These are phyloP conservation scores for Timema cristinae DNA, from an alignment of 2,888 invertebrate species.

Conservation along the genomic window DNA sequence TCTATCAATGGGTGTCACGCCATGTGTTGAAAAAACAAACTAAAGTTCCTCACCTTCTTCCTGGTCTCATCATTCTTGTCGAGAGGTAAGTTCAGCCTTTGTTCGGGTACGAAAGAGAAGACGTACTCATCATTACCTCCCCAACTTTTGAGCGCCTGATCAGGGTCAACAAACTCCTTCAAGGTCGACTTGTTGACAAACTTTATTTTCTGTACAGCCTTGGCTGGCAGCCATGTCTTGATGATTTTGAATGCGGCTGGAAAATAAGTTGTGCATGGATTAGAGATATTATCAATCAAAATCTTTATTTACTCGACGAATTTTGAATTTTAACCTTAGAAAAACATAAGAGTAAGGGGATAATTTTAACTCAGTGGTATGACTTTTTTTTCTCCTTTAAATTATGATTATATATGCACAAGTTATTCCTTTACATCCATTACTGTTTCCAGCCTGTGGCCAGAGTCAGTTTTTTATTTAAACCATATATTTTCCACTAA, in stretches of 20 bases:
- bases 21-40: constrained; percentile 9
- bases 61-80: constrained; percentile 33
- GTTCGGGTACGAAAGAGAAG: constrained; percentile 67
- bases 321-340: too few relatives aligned
- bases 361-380: too few relatives aligned
- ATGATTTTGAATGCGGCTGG: constrained; percentile 87
- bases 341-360: too few relatives aligned
- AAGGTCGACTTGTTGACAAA: constrained; percentile 73
- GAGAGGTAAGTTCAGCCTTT: constrained; percentile 35
- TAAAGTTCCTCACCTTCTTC: constrained; percentile 32
- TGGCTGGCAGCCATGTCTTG: constrained; percentile 79
- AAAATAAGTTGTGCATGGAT: constrained; percentile 34
- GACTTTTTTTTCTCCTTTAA: too few relatives aligned
- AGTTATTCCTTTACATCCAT: too few relatives aligned
- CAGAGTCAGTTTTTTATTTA: too few relatives aligned
- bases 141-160: constrained; percentile 74
- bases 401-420: too few relatives aligned
- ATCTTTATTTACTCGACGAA: too few relatives aligned
- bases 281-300: too few relatives aligned
- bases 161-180: constrained; percentile 66
- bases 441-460: too few relatives aligned
- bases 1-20: too few relatives aligned
- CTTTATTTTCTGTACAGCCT: constrained; percentile 84
- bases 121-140: constrained; percentile 73
- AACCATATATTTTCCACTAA: too few relatives aligned